Percentiles rank a stretch among this genome's conserved stretches.
phyloP scores from a whole-genome alignment of 1,140 invertebrate genomes.

The Anastrepha obliqua region DNA sequence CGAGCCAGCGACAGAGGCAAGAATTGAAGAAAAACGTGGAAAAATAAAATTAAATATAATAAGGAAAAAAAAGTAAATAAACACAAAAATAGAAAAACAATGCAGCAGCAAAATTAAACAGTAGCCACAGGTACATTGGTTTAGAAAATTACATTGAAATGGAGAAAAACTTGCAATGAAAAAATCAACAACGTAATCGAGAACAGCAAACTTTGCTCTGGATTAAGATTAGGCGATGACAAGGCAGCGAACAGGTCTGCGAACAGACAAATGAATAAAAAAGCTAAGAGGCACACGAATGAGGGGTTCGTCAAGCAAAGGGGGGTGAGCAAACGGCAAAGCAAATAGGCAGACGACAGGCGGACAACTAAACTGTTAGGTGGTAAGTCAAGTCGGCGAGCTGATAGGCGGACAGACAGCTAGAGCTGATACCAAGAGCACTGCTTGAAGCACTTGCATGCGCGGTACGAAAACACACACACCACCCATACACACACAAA shows the following conservation, averaged over 20 bases:
- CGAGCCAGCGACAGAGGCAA: not conserved
- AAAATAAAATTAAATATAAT: not conserved
- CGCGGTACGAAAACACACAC: not conserved
- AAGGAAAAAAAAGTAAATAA: not conserved
- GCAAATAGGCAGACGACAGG: not conserved
- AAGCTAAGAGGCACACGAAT: too few relatives aligned
- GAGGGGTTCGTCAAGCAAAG: too few relatives aligned
- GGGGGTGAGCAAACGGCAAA: too few relatives aligned
- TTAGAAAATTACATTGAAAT: not conserved
- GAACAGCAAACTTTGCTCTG: too few relatives aligned
- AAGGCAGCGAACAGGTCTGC: too few relatives aligned
- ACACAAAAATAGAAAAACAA: not conserved
- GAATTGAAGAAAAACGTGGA: too few relatives aligned
- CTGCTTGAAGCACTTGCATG: not conserved
- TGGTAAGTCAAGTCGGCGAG: not conserved
- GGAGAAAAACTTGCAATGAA: not conserved
- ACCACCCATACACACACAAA: not conserved
- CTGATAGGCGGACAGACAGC: not conserved
- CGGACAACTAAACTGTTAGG: constrained; percentile 39
- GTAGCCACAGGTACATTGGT: not conserved
- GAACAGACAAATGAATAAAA: too few relatives aligned
- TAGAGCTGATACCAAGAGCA: not conserved
- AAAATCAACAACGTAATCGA: too few relatives aligned
- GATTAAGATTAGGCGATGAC: too few relatives aligned
- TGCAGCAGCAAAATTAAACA: not conserved